These are phyloP conservation scores for Geothlypis trichas DNA, from an alignment of 2,113 vertebrate genomes.

Conservation along the genomic window DNA sequence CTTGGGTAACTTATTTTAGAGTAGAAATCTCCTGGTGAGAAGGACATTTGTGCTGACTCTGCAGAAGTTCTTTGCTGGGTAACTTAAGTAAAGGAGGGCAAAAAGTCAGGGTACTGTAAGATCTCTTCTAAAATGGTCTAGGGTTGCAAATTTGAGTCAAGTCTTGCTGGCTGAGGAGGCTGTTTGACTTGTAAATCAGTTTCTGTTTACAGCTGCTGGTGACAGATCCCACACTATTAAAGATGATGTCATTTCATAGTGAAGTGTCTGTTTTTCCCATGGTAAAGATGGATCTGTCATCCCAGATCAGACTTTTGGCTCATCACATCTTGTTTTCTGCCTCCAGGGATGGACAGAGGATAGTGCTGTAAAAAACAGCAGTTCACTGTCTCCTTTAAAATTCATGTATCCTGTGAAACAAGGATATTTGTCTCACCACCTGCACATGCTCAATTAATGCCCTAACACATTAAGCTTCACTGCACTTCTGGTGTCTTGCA, in stretches of 20 bases:
- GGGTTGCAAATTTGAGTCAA: background rate
- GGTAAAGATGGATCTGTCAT: slow-evolving; percentile 31
- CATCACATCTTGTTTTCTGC: slow-evolving; percentile 23
- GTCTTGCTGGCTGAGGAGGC: background rate
- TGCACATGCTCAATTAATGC: background rate
- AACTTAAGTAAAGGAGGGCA: background rate
- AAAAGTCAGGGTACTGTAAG: background rate
- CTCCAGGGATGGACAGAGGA: slow-evolving; percentile 2
- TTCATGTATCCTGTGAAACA: background rate
- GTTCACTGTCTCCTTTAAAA: background rate
- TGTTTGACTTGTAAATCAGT: slow-evolving; percentile 36
- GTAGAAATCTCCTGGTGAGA: background rate
- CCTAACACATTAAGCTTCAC: background rate
- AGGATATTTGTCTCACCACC: background rate
- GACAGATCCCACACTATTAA: slow-evolving; percentile 46
- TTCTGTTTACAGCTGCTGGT: slow-evolving; percentile 8
- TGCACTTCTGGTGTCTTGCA: background rate
- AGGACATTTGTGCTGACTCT: background rate
- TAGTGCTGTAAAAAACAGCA: background rate
- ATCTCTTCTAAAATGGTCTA: background rate
- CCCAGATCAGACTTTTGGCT: slow-evolving; percentile 14
- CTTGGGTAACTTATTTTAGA: background rate
- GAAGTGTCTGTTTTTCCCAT: slow-evolving; percentile 42
- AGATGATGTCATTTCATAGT: slow-evolving; percentile 33
- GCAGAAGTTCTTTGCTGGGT: background rate